Evolutionary conservation across 2,797 vertebrate species (phyloP), one percentile per base, ranked within the genome.

Genomic region (Astyanax mexicanus): DNA sequence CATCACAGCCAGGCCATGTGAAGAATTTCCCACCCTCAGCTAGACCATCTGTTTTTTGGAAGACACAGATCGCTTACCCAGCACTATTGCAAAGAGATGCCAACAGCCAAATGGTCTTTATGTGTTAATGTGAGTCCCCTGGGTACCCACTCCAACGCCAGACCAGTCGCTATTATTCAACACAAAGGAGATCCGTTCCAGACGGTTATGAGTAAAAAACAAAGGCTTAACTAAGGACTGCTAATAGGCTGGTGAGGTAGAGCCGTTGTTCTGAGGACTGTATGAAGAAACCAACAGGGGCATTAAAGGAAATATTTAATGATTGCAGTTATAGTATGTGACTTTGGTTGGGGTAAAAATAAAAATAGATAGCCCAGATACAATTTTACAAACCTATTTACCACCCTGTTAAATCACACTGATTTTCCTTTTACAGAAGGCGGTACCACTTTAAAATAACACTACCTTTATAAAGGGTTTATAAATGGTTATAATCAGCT

Each of bases 1-100:
- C 74, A 81, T 77, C 86, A 85, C 86, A 81, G 81, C 54, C 54
- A 57, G 54, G 75, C 83, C 74, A 76, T 54, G 83, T 78, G 82
- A 86, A 87, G 84, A 86, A 86, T 90, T 86, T 89, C 87, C 86
- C 81, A 80, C 92, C 92, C 81, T 82, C 88, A 6, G 88, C 76
- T 84, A 72, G 23, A 65, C 93, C 92, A 93, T 93, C 93, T 93
- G 93, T 88, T 87, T 86, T 88, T 87, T 86, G 78, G 75, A 89
- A 90, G 87, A 90, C 89, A 90, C 88, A 87, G 86, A 88, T 3
- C 77, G 87, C 85, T 87, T 85, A 86, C 89, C 86, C 86, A 85
- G 86, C 82, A 80, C 86, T 79, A 74, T 76, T 68, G 68, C 66
- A 51, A 74, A 79, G 72, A 81, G 69, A 80, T 60, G 80, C 66